phyloP scores from a whole-genome alignment of 2,888 invertebrate species.

The Stenurella melanura region DNA sequence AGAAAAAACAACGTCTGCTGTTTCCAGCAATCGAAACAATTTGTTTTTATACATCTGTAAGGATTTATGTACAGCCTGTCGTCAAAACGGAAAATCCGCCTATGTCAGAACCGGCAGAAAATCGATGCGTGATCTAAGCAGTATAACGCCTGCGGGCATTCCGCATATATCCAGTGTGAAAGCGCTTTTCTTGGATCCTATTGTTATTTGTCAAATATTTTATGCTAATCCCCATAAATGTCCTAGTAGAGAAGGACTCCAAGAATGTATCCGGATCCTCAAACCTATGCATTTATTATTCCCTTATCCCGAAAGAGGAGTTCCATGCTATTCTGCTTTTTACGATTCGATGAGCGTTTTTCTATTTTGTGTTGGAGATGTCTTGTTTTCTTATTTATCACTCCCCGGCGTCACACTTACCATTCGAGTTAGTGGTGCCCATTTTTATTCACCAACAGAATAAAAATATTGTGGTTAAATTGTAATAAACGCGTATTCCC shows the following conservation, averaged over 20 bases:
- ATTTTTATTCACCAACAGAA: conserved; percentile 4
- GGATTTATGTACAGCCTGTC: conserved; percentile 4
- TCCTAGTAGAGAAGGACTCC: conserved; percentile 13
- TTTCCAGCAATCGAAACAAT: neutral
- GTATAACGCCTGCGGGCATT: conserved; percentile 16
- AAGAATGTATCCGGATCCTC: conserved; percentile 19
- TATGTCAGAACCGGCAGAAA: conserved; percentile 10
- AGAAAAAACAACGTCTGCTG: no score
- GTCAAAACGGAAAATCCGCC: conserved; percentile 20
- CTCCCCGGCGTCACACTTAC: neutral
- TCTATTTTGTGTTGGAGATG: conserved; percentile 1
- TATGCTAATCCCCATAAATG: conserved; percentile 29
- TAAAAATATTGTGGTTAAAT: neutral
- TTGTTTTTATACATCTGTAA: conserved; percentile 1
- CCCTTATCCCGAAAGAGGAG: neutral
- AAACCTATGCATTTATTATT: conserved; percentile 29
- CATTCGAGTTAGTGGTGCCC: neutral
- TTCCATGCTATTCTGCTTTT: neutral
- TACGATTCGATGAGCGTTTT: conserved; percentile 17
- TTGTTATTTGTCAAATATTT: conserved; percentile 30
- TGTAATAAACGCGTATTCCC: neutral
- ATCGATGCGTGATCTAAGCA: conserved; percentile 28
- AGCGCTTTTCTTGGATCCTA: conserved; percentile 21
- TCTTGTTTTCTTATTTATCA: conserved; percentile 7
- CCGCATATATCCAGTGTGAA: conserved; percentile 23